Evolutionary conservation across 30 jellyfish, hydroid and myxozoan species (phyloP), one percentile per base, ranked within the genome.

Genomic region (Hydractinia echinata): DNA sequence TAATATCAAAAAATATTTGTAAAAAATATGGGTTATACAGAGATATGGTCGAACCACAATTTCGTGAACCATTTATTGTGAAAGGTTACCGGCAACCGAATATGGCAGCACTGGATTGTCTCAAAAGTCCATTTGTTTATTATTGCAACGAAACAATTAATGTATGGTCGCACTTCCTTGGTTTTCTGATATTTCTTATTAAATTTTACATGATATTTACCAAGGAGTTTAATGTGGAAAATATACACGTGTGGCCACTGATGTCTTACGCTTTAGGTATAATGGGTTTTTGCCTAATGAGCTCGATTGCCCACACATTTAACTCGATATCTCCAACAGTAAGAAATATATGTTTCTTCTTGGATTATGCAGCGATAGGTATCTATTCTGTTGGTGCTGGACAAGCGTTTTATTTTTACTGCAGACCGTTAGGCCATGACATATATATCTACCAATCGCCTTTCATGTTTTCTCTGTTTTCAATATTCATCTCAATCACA

Each of bases 331-430:
- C 99, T 4, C 82, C 83, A 8, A 73, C 81, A 10, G 95, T 89
- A 52, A 87, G 96, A 81, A 95, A 93, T 55, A 48, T 85, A 44
- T 93, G 96, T 69, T 93, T 93, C 79, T 87, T 74, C 88, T 67
- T 93, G 90, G 99, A 93, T 73, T 93, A 93, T 84, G 99, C 99
- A 53, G 94, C 96, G 39, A 93, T 93, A 39, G 84, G 95, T 71
- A 88, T 93, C 54, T 93, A 93, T 73, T 81, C 95, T 5, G 96
- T 93, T 11, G 95, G 95, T 4, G 96, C 92, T 50, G 99, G 99
- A 8, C 91, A 87, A 56, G 94, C 95, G 55, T 87, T 93, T 82
- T 93, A 19, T 73, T 87, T 72, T 79, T 93, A 93, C 84, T 76
- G 83, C 73, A 79, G 96, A 44, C 96, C 96, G 16, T 82, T 87